Conservation (phyloP, 1,140 invertebrate species). For the Aphaenogaster ashmeadi region DNA sequence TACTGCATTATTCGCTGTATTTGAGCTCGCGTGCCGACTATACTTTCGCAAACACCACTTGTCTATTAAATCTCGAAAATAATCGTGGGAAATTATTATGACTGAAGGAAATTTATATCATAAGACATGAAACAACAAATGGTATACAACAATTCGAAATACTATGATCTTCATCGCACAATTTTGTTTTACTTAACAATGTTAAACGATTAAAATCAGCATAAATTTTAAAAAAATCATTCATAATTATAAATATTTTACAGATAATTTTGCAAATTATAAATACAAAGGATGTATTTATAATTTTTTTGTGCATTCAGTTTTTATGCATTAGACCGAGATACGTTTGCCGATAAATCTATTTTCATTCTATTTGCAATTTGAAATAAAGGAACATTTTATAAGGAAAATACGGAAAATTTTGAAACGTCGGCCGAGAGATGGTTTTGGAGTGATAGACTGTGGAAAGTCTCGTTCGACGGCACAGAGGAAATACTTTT, state of each 20-base stretch:
- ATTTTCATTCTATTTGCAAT: neutral
- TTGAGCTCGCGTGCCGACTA: neutral
- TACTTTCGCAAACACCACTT: neutral
- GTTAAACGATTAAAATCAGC: neutral
- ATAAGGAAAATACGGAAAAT: neutral
- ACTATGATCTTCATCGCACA: neutral
- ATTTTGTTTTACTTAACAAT: neutral
- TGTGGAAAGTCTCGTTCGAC: slow-evolving; percentile 11
- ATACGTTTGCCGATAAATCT: neutral
- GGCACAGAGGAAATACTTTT: slow-evolving; percentile 53
- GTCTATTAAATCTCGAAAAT: slow-evolving; percentile 13
- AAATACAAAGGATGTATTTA: neutral
- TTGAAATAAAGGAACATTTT: neutral
- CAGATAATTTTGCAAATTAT: neutral
- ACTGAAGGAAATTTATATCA: neutral
- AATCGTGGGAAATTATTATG: neutral
- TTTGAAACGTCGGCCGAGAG: slow-evolving; percentile 11
- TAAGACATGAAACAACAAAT: neutral
- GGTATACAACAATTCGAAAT: neutral
- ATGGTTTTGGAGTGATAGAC: neutral
- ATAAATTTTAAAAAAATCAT: neutral
- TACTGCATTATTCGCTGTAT: slow-evolving; percentile 9
- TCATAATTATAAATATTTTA: neutral
- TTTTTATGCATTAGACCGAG: neutral
- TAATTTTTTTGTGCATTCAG: neutral